These are phyloP conservation scores for Lycophotia porphyrea DNA, from an alignment of 2,888 invertebrate genomes.

Conservation along the genomic window DNA sequence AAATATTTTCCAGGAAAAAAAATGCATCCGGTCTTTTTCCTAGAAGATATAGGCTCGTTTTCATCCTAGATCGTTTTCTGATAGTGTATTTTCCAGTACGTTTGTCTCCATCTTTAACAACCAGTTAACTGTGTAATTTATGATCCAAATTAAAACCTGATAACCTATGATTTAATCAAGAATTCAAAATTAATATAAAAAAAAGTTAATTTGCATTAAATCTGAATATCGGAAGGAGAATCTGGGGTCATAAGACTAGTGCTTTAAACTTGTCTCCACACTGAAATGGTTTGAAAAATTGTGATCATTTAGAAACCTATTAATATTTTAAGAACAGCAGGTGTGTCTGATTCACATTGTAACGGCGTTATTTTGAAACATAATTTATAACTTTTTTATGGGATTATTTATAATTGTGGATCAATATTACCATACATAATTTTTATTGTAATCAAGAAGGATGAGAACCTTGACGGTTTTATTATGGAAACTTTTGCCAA, in stretches of 20 bases:
- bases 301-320: constrained; percentile 14
- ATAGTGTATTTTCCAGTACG: not conserved
- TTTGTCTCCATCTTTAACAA: not conserved
- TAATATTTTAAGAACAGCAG: constrained; percentile 33
- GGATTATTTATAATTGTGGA: constrained; percentile 46
- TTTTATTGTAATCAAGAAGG: constrained; percentile 29
- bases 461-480: constrained; percentile 14
- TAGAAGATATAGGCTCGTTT: not conserved
- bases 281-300: constrained; percentile 45
- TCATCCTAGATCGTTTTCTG: not conserved
- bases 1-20: not conserved
- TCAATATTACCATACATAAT: constrained; percentile 41
- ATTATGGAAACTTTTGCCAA: constrained; percentile 4
- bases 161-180: constrained; percentile 37
- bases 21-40: not conserved
- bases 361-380: constrained; percentile 45
- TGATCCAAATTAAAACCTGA: constrained; percentile 42
- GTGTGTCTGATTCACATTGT: constrained; percentile 38
- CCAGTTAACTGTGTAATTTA: constrained; percentile 17
- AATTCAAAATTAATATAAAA: constrained; percentile 32
- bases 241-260: constrained; percentile 19
- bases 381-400: constrained; percentile 49
- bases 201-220: constrained; percentile 46
- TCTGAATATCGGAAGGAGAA: constrained; percentile 22
- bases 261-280: constrained; percentile 13